These are phyloP conservation scores for Bedellia somnulentella DNA, from an alignment of 2,888 invertebrate species.

Conservation along the genomic window DNA sequence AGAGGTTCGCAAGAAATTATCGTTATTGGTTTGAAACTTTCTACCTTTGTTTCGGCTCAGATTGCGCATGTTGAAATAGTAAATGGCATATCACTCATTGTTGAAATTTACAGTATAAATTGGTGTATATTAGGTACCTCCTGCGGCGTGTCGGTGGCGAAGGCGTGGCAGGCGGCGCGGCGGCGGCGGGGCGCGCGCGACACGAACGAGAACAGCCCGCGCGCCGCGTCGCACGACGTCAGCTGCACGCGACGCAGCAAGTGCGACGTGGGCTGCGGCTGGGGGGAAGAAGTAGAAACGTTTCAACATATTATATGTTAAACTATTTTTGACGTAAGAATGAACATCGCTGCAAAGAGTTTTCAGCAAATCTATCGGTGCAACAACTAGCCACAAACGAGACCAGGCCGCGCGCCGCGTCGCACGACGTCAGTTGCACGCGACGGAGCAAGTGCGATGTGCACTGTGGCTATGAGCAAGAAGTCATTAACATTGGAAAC, in stretches of 20 bases:
- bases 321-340: too few relatives aligned
- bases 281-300: slow-evolving; percentile 1
- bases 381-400: slow-evolving; percentile 78
- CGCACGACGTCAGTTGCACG: slow-evolving; percentile 85
- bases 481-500: too few relatives aligned
- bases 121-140: too few relatives aligned
- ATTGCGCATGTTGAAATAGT: too few relatives aligned
- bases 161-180: slow-evolving; percentile 80
- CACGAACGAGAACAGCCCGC: slow-evolving; percentile 79
- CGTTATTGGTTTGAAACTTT: too few relatives aligned
- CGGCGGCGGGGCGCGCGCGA: slow-evolving; percentile 44
- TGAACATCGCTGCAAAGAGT: slow-evolving; percentile 3
- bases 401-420: slow-evolving; percentile 76
- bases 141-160: slow-evolving; percentile 73
- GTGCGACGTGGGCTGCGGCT: too few relatives aligned
- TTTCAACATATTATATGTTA: slow-evolving; percentile 4
- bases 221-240: slow-evolving; percentile 81
- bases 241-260: slow-evolving; percentile 81
- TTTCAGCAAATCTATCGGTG: too few relatives aligned
- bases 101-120: too few relatives aligned
- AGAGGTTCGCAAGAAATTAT: too few relatives aligned
- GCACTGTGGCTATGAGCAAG: too few relatives aligned
- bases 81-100: too few relatives aligned
- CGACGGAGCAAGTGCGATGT: slow-evolving; percentile 54
- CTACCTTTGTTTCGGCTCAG: too few relatives aligned